These are phyloP conservation scores for Aurelia coerulea DNA, from an alignment of 30 jellyfish, hydroid and myxozoan genomes.

Conservation along the genomic window DNA sequence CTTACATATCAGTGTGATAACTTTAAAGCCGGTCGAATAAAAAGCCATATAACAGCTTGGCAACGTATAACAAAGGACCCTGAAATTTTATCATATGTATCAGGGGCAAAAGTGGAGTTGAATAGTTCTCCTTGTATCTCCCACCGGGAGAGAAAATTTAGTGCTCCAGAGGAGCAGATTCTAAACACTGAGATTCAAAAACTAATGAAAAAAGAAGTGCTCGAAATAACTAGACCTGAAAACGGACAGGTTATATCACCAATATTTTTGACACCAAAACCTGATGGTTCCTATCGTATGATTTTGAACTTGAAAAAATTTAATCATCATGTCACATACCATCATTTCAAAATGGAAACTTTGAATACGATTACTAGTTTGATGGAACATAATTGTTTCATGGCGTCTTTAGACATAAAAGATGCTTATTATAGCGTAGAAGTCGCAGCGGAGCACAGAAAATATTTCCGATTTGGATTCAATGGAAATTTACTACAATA, in stretches of 20 bases:
- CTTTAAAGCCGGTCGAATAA: too few relatives aligned
- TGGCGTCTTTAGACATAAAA: conserved; percentile 57
- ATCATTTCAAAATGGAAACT: conserved; percentile 17
- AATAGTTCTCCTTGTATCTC: too few relatives aligned
- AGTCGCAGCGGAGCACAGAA: conserved; percentile 7
- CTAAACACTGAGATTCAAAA: not conserved
- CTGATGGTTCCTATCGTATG: too few relatives aligned
- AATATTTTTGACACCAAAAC: too few relatives aligned
- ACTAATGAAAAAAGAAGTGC: conserved; percentile 4
- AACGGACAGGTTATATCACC: not conserved
- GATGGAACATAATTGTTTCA: conserved; percentile 10
- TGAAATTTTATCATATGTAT: not conserved
- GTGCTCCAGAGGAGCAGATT: not conserved
- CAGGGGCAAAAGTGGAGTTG: conserved; percentile 14
- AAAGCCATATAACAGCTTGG: too few relatives aligned
- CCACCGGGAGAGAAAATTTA: not conserved
- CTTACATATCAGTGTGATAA: too few relatives aligned
- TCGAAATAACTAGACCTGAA: not conserved
- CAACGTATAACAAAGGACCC: too few relatives aligned
- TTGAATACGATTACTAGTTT: conserved; percentile 1
- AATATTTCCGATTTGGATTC: conserved; percentile 19
- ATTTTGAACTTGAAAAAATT: too few relatives aligned
- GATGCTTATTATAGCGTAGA: conserved; percentile 53
- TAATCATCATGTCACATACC: too few relatives aligned
- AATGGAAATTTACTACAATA: not conserved